A percentile compares a stretch with the other conserved stretches of the same genome.
Evolutionary conservation across 1,140 invertebrate genomes (phyloP).

Genomic region (Proales similis): DNA sequence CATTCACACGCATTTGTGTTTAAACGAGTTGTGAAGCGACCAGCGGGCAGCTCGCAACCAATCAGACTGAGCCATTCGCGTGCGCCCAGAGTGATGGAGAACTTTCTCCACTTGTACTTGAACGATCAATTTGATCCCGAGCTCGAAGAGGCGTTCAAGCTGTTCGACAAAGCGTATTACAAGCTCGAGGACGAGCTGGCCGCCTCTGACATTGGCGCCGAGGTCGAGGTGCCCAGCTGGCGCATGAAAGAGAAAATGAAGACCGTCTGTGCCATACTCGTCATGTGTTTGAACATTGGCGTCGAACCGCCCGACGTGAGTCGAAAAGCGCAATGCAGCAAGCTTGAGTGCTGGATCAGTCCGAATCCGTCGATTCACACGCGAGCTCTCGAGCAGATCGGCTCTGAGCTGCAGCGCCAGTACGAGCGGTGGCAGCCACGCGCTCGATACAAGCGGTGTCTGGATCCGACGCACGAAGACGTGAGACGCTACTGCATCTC

Average conservation of each 20-base stretch:
- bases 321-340: constrained; percentile 89
- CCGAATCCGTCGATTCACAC: constrained; percentile 73
- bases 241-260: constrained; percentile 63
- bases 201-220: too few relatives aligned
- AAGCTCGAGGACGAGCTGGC: constrained; percentile 16
- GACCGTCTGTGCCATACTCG: constrained; percentile 96
- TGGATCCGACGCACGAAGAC: constrained; percentile 95
- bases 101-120: neutral
- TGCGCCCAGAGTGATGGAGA: constrained; percentile 39
- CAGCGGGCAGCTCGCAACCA: too few relatives aligned
- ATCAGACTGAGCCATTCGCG: too few relatives aligned
- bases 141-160: neutral
- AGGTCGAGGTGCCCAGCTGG: constrained; percentile 9
- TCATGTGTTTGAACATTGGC: constrained; percentile 93
- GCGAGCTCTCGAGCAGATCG: constrained; percentile 87
- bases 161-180: constrained; percentile 17
- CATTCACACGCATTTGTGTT: too few relatives aligned
- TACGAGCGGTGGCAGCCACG: constrained; percentile 91
- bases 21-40: too few relatives aligned
- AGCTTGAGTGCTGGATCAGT: constrained; percentile 91
- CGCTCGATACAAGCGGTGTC: constrained; percentile 84
- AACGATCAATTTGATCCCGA: neutral
- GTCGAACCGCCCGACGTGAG: constrained; percentile 97
- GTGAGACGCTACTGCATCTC: constrained; percentile 93
- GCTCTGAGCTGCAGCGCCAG: constrained; percentile 81